Base-by-base conservation (phyloP, 2,888 invertebrate species). In the Tetrapedia diversipes region DNA sequence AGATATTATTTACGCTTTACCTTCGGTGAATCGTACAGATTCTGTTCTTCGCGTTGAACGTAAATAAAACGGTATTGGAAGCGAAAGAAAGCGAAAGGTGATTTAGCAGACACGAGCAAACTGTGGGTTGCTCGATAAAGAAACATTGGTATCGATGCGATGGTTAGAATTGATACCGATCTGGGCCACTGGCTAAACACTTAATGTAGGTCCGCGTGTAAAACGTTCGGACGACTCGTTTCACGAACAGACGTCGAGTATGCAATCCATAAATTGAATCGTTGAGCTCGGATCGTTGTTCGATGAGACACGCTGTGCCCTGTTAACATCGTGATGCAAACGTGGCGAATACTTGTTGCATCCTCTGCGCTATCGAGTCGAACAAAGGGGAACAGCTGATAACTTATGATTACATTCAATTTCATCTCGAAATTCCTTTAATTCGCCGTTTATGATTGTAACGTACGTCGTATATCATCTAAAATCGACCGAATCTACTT, bases 221-320 rank as follows among this genome's bases (percentile, higher is more conserved):
- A 82, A 61, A 47, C 49, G 29, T 39, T 14, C 53, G 59, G 37
- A 45, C 67, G 79, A 81, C 65, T 69, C 64, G 67, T 49, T 41
- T 68, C 61, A 59, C 32, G 24, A 39, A 53, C 57, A 39, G 27
- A 49, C 54, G 49, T 47, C 65, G 53, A 59, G 59, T 49, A 43
- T 61, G 64, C 72, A 57, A 68, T 59, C 77, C 37, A 65, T 70
- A 61, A 74, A 82, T 75, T 72, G 70, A 39, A n/a, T n/a, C n/a
- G n/a, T n/a, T n/a, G n/a, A n/a, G n/a, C 57, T 45, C 61, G 73
- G 74, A 67, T 77, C 74, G 70, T 76, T 67, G 54, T 72, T 63
- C 57, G 56, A 73, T 68, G 61, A 60, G 39, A 41, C 29, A 24
- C 65, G 59, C 54, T 45, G n/a, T 24, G 47, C 60, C 54, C 34